Evolutionary conservation across 2,888 invertebrate genomes (phyloP).

Genomic region (Tinea trinotella): DNA sequence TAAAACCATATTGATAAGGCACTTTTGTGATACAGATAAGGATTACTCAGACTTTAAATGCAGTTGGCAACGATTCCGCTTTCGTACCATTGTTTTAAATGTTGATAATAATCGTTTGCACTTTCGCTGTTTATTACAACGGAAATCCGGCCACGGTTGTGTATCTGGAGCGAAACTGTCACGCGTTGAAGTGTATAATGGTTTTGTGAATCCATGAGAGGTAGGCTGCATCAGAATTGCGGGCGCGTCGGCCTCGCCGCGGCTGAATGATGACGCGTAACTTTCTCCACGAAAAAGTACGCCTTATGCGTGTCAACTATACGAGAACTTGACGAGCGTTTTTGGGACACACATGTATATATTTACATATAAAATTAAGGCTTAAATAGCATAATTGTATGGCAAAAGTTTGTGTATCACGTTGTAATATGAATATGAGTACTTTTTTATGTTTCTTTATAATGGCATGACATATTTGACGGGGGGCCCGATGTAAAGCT

Average conservation of each 20-base stretch:
- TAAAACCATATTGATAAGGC: too few relatives aligned
- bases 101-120: conserved; percentile 19
- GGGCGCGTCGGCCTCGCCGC: conserved; percentile 36
- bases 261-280: conserved; percentile 26
- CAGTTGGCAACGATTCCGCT: conserved; percentile 9
- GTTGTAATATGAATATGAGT: too few relatives aligned
- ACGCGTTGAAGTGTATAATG: conserved; percentile 46
- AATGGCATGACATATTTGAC: too few relatives aligned
- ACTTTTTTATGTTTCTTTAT: too few relatives aligned
- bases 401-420: too few relatives aligned
- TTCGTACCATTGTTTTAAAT: conserved; percentile 15
- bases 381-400: too few relatives aligned
- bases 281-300: conserved; percentile 29
- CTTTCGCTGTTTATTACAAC: conserved; percentile 26
- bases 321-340: conserved; percentile 50
- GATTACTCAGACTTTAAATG: not conserved
- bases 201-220: conserved; percentile 54
- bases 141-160: conserved; percentile 60
- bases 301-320: conserved; percentile 37
- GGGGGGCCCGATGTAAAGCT: too few relatives aligned
- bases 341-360: conserved; percentile 21
- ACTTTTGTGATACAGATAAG: not conserved
- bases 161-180: conserved; percentile 59
- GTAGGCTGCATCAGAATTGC: conserved; percentile 34
- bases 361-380: not conserved